A percentile compares a stretch with the other conserved stretches of the same genome.
These are phyloP conservation scores for Zosterops lateralis DNA, from an alignment of 2,113 vertebrate genomes.

Conservation along the genomic window DNA sequence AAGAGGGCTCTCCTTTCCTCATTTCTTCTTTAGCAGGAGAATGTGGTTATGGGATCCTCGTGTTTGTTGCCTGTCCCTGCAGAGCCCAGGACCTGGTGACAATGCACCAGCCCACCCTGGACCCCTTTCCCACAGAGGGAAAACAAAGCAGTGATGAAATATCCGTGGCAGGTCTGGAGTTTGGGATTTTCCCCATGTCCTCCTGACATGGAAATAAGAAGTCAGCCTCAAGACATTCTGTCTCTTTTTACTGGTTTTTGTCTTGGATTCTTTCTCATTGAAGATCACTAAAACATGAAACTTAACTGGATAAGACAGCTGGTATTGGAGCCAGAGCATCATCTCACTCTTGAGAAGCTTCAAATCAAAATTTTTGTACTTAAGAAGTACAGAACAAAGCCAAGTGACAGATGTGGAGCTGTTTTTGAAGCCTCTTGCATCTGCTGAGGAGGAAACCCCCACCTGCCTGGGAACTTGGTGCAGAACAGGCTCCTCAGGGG, in stretches of 20 bases:
- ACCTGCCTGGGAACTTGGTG: fast-evolving
- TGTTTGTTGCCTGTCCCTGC: neutral
- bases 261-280: neutral
- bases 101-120: fast-evolving
- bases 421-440: neutral
- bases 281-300: neutral
- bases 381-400: neutral
- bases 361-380: fast-evolving
- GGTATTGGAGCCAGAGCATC: neutral
- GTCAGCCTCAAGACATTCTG: neutral
- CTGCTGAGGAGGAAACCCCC: neutral
- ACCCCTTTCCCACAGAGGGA: fast-evolving
- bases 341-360: neutral
- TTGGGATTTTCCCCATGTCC: neutral
- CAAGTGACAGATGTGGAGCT: neutral
- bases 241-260: neutral
- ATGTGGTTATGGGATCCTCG: neutral
- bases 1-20: neutral
- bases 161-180: neutral
- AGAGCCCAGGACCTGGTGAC: neutral
- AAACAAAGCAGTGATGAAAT: neutral
- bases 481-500: neutral
- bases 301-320: neutral
- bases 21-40: neutral
- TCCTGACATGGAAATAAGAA: neutral